These are phyloP conservation scores for Diarsia mendica DNA, from an alignment of 2,888 invertebrate species.

Conservation along the genomic window DNA sequence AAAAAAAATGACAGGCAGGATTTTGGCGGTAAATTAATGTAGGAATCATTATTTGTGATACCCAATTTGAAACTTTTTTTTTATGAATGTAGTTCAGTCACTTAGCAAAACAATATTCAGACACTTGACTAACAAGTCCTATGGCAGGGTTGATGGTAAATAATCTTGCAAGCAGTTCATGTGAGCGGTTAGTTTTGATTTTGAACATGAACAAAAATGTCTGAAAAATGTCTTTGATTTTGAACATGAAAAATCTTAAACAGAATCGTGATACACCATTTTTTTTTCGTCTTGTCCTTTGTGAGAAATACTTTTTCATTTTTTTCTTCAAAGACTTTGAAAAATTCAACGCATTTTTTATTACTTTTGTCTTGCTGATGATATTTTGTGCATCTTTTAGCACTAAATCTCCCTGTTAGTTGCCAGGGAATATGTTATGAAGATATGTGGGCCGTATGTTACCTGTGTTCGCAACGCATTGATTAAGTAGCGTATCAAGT, in stretches of 20 bases:
- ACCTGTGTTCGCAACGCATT: constrained; percentile 36
- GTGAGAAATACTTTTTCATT: no score
- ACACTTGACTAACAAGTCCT: no score
- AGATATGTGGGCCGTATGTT: constrained; percentile 29
- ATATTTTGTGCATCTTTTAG: constrained; percentile 38
- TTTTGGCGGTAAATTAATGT: constrained; percentile 4
- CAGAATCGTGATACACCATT: not conserved
- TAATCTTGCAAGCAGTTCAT: no score
- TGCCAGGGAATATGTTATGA: constrained; percentile 26
- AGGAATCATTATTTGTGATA: no score
- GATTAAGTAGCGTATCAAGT: constrained; percentile 57
- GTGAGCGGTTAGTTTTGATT: no score
- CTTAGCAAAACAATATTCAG: no score
- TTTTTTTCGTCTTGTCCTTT: not conserved
- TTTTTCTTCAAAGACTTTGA: not conserved
- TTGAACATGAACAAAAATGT: no score
- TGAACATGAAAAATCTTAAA: not conserved
- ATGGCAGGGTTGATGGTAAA: no score
- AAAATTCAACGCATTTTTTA: not conserved
- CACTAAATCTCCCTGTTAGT: constrained; percentile 37
- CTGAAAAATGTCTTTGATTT: not conserved
- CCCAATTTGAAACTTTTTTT: not conserved
- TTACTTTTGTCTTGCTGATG: not conserved
- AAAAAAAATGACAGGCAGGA: not conserved
- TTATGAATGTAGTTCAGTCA: not conserved